Evolutionary conservation across 2,797 vertebrate genomes (phyloP).

Genomic region (Periophthalmus magnuspinnatus): DNA sequence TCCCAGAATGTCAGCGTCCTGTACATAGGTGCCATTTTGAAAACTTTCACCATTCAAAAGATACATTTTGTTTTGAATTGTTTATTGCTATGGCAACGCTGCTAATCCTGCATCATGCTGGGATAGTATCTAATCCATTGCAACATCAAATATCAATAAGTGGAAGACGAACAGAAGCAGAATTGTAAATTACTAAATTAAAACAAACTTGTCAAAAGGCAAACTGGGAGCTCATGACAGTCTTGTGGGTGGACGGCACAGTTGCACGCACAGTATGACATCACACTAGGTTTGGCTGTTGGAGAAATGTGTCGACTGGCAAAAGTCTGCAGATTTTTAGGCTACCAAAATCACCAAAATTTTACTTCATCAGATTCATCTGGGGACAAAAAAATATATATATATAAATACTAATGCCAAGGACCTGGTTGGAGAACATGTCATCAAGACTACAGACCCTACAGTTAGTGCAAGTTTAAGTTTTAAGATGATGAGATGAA

Average conservation of each 20-base stretch:
- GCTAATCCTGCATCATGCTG: neutral
- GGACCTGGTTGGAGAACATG: neutral
- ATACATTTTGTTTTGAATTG: neutral
- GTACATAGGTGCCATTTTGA: neutral
- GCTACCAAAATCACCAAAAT: neutral
- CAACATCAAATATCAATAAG: neutral
- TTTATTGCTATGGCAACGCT: neutral
- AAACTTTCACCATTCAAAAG: neutral
- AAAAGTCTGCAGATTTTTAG: neutral
- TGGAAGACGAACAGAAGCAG: neutral
- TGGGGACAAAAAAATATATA: neutral
- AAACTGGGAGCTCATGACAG: neutral
- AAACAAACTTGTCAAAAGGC: slow-evolving; percentile 4
- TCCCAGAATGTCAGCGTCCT: neutral
- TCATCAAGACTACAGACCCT: no score
- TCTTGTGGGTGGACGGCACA: neutral
- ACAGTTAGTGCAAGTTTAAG: no score
- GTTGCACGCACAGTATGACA: slow-evolving; percentile 2
- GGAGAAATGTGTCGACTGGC: slow-evolving; percentile 1
- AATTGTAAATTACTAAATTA: neutral
- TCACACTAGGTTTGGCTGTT: neutral
- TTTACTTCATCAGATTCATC: neutral
- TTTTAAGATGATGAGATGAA: no score
- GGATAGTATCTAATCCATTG: neutral
- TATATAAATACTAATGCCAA: neutral